Base-by-base conservation (phyloP, 2,113 vertebrate species). In the Pelodiscus sinensis region DNA sequence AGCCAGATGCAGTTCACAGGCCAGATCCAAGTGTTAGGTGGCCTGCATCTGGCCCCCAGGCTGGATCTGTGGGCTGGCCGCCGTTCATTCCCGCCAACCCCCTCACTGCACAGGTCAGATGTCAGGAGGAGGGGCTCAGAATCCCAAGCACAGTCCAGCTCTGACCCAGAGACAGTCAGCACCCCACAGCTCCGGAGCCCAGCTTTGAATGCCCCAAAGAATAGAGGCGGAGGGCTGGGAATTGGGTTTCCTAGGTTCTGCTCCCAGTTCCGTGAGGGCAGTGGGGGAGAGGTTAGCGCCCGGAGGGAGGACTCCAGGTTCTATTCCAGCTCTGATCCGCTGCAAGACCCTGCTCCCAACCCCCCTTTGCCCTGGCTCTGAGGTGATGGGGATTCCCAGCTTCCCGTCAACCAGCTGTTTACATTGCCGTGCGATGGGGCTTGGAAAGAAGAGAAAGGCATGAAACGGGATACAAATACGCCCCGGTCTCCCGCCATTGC, bases 371-470 rank as follows among this genome's bases (percentile, higher is more conserved):
- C 14, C 54, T 9, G 22, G 14, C 55, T 38, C 80, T 3, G 8
- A 50, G 38, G 13, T 25, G 8, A 11, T 22, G 54, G 52, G 54
- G 79, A 65, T n/a, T 68, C 16, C 65, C 65, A 68, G 16, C 19
- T 56, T 38, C 22, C 55, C 8, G 10, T 31, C 29, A 31, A 31
- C 3, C 18, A 5, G 4, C 44, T 54, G 22, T 9, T 35, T 62
- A 60, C 52, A 56, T 29, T 0, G 0, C 79, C 31, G 6, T 44
- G 25, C 60, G 2, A 73, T 7, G 60, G 29, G 58, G 21, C 25
- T 1, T 55, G 38, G 35, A 24, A 51, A 24, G 18, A 77, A 50
- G 6, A 6, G 38, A 27, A 77, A 25, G 22, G 73, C 73, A 44
- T 15, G 38, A 50, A 77, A 24, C 38, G 8, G 8, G 50, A 8